Conservation (phyloP, 2,113 vertebrate species). For the Ia io region DNA sequence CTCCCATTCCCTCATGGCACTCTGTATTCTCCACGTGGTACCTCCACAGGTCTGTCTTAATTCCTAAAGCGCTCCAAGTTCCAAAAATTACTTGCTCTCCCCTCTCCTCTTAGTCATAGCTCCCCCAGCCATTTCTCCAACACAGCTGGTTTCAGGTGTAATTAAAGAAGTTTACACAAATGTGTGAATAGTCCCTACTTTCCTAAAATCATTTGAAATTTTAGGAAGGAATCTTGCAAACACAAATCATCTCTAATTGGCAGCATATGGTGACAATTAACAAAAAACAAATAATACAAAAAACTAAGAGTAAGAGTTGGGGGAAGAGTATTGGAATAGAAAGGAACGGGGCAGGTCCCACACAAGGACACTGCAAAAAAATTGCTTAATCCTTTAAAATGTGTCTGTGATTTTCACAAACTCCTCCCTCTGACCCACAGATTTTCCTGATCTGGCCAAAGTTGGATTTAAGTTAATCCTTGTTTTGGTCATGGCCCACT, state of each 20-base stretch:
- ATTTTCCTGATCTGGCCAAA: constrained; percentile 51
- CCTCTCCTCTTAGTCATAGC: neutral
- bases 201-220: constrained; percentile 17
- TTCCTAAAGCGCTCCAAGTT: neutral
- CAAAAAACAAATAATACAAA: neutral
- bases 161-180: constrained; percentile 14
- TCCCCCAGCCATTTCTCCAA: neutral
- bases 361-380: neutral
- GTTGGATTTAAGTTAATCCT: constrained; percentile 65
- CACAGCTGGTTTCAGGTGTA: neutral
- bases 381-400: constrained; percentile 47
- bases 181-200: neutral
- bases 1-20: neutral
- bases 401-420: constrained; percentile 32
- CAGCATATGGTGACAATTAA: neutral
- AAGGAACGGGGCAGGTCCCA: neutral
- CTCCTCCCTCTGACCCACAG: constrained; percentile 28
- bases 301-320: neutral
- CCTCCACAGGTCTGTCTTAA: neutral
- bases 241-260: neutral
- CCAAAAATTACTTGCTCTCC: neutral
- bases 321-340: neutral
- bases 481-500: constrained; percentile 51
- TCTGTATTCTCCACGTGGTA: neutral
- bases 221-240: constrained; percentile 1